Base-by-base conservation (phyloP, 2,797 vertebrate species). In the Argya squamiceps region DNA sequence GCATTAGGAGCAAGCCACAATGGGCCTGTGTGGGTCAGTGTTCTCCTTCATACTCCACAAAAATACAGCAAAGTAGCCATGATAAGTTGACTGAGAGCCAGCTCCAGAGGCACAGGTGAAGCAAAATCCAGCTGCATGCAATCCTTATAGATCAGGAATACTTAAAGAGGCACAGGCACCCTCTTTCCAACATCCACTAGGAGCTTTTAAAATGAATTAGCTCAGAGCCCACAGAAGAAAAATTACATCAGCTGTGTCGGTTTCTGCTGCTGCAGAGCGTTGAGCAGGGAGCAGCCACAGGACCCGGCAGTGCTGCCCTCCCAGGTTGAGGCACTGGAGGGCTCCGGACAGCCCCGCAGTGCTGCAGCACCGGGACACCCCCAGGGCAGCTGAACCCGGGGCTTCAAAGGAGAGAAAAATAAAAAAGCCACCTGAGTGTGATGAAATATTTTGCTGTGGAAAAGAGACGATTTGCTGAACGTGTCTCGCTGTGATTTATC, bases 401-500 rank as follows among this genome's bases (percentile, higher is more conserved):
- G 15, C 37, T 68, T 34, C 16, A 27, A 58, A 65, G 8, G 22
- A 4, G 24, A 34, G n/a, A 15, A 23, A 23, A 9, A 30, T 24
- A 24, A 59, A 39, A 46, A 1, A 1, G 3, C 15, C 65, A 53
- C 27, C 23, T 0, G 1, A 62, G 9, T 1, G 34, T 10, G 32
- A 14, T 12, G 14, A 18, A 29, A 3, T 55, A 20, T n/a, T 69
- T 50, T 76, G 16, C 27, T 21, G 4, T 19, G 29, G 46, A 19
- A 58, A 81, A 68, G 37, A 56, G 34, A 59, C 16, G 29, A 52
- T 26, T 46, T 15, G 23, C n/a, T 30, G 62, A 47, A 64, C 10
- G 5, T 3, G 0, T 21, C 52, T 36, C 2, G 0, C 26, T 8
- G 21, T 36, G 34, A 37, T 29, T 82, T 55, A 21, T 36, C 41